Percentiles rank a stretch among this genome's conserved stretches.
These are phyloP conservation scores for Ammodramus savannarum DNA, from an alignment of 2,113 vertebrate genomes.

Conservation along the genomic window DNA sequence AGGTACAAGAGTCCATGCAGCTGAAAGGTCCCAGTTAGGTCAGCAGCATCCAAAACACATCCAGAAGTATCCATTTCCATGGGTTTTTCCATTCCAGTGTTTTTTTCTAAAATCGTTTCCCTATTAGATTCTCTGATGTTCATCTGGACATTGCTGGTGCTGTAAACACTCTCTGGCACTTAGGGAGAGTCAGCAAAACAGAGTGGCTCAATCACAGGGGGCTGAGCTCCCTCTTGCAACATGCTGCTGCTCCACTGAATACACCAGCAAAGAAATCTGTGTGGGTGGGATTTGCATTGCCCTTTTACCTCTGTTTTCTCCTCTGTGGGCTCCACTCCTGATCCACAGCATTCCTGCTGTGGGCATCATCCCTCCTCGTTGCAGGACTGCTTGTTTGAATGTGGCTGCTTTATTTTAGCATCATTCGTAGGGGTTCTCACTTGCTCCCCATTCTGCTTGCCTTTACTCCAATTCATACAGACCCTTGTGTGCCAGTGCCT, in stretches of 20 bases:
- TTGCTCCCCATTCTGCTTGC: not conserved
- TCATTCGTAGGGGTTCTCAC: not conserved
- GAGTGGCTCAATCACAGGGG: not conserved
- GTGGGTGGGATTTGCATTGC: not conserved
- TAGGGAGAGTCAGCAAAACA: not conserved
- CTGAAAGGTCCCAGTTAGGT: not conserved
- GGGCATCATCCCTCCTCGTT: not conserved
- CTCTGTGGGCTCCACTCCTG: not conserved
- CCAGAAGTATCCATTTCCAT: not conserved
- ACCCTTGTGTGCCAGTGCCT: not conserved
- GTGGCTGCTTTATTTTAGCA: not conserved
- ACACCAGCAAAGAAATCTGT: not conserved
- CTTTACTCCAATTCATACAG: not conserved
- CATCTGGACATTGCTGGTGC: not conserved
- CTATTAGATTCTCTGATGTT: not conserved
- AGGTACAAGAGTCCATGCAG: not conserved
- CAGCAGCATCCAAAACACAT: not conserved
- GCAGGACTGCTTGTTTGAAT: not conserved
- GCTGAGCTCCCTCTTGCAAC: not conserved
- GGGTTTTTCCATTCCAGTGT: not conserved
- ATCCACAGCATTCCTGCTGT: not conserved
- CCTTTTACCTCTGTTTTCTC: slow-evolving; percentile 3
- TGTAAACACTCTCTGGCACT: not conserved
- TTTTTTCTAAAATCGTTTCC: not conserved
- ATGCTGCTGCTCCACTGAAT: not conserved